These are phyloP conservation scores for Limnephilus auricula DNA, from an alignment of 2,888 invertebrate genomes.

Conservation along the genomic window DNA sequence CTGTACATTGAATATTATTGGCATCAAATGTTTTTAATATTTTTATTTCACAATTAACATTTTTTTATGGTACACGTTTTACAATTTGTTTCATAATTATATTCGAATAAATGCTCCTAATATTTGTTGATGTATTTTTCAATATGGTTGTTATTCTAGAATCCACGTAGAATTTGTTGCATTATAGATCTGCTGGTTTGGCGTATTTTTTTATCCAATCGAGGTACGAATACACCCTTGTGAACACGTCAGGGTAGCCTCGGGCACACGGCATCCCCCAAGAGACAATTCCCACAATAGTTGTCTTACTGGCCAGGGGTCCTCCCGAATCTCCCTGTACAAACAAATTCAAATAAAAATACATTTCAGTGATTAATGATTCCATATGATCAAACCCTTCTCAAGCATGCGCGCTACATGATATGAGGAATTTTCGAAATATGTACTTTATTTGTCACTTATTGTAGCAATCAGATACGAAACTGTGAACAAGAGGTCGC, in stretches of 20 bases:
- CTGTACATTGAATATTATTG: not conserved
- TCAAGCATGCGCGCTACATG: no score
- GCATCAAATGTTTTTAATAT: not conserved
- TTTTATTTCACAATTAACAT: not conserved
- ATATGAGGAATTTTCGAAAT: no score
- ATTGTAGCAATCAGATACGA: no score
- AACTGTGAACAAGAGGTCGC: no score
- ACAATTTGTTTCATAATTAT: not conserved
- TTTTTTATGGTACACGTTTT: not conserved
- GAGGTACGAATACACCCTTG: slow-evolving; percentile 52
- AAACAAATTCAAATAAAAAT: slow-evolving; percentile 17
- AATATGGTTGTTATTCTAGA: not conserved
- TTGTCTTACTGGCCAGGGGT: slow-evolving; percentile 68
- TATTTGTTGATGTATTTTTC: not conserved
- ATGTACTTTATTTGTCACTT: no score
- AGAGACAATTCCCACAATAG: slow-evolving; percentile 68
- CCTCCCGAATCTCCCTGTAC: slow-evolving; percentile 73
- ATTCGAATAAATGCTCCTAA: not conserved
- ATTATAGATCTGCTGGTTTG: not conserved
- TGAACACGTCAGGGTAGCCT: slow-evolving; percentile 59
- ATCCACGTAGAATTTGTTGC: not conserved
- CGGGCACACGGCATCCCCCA: slow-evolving; percentile 55
- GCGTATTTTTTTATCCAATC: slow-evolving; percentile 56
- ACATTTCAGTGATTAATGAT: not conserved
- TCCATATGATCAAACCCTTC: no score